Evolutionary conservation across 2,797 vertebrate species (phyloP).

Genomic region (Coranthus polyacanthus): DNA sequence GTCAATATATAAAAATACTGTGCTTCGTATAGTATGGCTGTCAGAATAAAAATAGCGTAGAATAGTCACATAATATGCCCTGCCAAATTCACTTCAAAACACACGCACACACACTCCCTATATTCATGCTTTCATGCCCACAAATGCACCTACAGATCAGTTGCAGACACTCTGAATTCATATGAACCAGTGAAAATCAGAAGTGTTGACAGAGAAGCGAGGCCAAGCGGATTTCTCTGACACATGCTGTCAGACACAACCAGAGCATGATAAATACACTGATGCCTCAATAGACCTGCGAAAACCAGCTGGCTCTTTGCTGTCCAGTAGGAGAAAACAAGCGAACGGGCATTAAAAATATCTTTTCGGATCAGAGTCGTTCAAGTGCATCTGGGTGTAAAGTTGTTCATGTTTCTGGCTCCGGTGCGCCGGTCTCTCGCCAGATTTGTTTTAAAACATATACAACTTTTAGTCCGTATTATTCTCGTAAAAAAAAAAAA

Average conservation of each 20-base stretch:
- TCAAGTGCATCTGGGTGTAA: slow-evolving; percentile 52
- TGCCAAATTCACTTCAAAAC: not conserved
- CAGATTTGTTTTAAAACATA: slow-evolving; percentile 2
- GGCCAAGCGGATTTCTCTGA: slow-evolving; percentile 49
- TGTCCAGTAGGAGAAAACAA: slow-evolving; percentile 54
- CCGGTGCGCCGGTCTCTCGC: slow-evolving; percentile 17
- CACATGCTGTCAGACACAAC: slow-evolving; percentile 67
- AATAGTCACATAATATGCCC: too few relatives aligned
- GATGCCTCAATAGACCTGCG: slow-evolving; percentile 59
- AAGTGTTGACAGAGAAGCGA: slow-evolving; percentile 51
- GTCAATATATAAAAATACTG: too few relatives aligned
- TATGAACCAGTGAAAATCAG: slow-evolving; percentile 26
- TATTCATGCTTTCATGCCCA: not conserved
- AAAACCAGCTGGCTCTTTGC: slow-evolving; percentile 15
- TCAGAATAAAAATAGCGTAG: too few relatives aligned
- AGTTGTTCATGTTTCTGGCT: slow-evolving; percentile 26
- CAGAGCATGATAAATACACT: slow-evolving; percentile 65
- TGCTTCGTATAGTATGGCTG: too few relatives aligned
- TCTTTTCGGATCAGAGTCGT: slow-evolving; percentile 38
- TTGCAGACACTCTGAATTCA: slow-evolving; percentile 62
- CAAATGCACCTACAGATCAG: slow-evolving; percentile 22
- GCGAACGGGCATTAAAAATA: slow-evolving; percentile 31
- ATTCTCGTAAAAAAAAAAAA: slow-evolving; percentile 12
- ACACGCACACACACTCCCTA: slow-evolving; percentile 1
- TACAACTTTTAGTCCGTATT: not conserved